phyloP scores from a whole-genome alignment of 2,888 invertebrate species.

The Morpho deidamia region DNA sequence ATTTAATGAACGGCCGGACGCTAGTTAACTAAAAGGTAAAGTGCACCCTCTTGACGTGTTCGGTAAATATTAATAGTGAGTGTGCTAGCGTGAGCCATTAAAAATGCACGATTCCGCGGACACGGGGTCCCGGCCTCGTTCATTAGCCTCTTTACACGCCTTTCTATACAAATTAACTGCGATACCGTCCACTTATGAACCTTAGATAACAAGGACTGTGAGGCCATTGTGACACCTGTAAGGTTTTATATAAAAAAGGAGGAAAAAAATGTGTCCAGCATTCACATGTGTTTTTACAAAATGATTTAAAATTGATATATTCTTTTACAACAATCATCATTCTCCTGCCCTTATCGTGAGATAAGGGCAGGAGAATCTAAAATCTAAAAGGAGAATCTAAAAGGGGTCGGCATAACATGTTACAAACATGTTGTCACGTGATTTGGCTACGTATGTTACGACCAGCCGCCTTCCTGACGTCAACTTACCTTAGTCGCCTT shows the following conservation, averaged over 20 bases:
- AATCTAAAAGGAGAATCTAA: too few species aligned
- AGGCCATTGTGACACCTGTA: slow-evolving; percentile 1
- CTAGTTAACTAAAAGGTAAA: slow-evolving; percentile 79
- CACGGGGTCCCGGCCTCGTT: slow-evolving; percentile 50
- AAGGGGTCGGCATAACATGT: too few species aligned
- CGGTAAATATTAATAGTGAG: slow-evolving; percentile 78
- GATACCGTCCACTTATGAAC: slow-evolving; percentile 24
- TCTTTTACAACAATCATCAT: too few species aligned
- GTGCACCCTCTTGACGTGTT: slow-evolving; percentile 79
- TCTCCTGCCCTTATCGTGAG: too few species aligned
- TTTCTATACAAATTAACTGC: slow-evolving; percentile 42
- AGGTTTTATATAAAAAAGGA: not conserved
- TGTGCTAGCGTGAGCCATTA: slow-evolving; percentile 74
- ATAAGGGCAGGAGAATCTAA: too few species aligned
- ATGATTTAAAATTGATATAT: too few species aligned
- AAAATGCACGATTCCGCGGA: slow-evolving; percentile 76
- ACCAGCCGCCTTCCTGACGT: too few species aligned
- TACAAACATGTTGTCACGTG: too few species aligned
- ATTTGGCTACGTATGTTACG: too few species aligned
- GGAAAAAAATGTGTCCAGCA: not conserved
- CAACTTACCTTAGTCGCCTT: too few species aligned
- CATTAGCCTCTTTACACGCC: slow-evolving; percentile 62
- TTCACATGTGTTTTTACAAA: too few species aligned
- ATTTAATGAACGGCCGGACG: slow-evolving; percentile 79
- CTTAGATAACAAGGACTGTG: slow-evolving; percentile 6